Base-by-base conservation (phyloP, 2,113 vertebrate species). In the Paramisgurnus dabryanus region DNA sequence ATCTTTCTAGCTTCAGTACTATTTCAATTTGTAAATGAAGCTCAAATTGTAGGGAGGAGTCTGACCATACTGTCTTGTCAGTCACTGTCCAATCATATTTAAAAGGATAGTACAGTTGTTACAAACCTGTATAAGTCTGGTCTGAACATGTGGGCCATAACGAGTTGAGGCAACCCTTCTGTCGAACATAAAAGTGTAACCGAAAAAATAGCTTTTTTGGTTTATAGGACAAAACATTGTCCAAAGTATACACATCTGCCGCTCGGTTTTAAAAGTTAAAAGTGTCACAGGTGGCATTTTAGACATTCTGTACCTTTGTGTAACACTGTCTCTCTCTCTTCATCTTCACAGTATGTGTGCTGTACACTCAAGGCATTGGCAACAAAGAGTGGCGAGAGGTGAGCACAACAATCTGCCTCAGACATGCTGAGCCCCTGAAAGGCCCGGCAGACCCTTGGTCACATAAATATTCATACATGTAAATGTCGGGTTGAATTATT, bases 311-410 rank as follows among this genome's bases (percentile, higher is more conserved):
- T 57, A 43, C 49, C 8, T 47, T 47, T 76, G 22, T 79, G 22
- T 71, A 63, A 82, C n/a, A 17, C 34, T 41, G 3, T 66, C 34
- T 43, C 45, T 65, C 15, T 53, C 61, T 75, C 41, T 78, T 13
- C 73, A 11, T 61, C 43, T 47, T 17, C 58, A 45, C 94, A 99
- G 98, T 99, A 87, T 99, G 98, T 89, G 98, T 98, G 85, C 95
- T 99, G 85, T 99, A 99, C 90, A 92, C 93, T 11, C 96, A 99
- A 95, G 97, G 93, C 84, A 92, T 98, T 88, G 96, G 96, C 88
- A 99, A 95, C 92, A 98, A 95, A 89, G 98, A 99, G 89, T 99
- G 98, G 98, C 95, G 96, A 95, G 98, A 99, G 95, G 97, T 99
- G 92, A 95, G 95, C 71, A 74, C 15, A 45, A 7, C 47, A 41